Conservation (phyloP, 2,797 vertebrate genomes). For the Poeciliopsis presidionis region DNA sequence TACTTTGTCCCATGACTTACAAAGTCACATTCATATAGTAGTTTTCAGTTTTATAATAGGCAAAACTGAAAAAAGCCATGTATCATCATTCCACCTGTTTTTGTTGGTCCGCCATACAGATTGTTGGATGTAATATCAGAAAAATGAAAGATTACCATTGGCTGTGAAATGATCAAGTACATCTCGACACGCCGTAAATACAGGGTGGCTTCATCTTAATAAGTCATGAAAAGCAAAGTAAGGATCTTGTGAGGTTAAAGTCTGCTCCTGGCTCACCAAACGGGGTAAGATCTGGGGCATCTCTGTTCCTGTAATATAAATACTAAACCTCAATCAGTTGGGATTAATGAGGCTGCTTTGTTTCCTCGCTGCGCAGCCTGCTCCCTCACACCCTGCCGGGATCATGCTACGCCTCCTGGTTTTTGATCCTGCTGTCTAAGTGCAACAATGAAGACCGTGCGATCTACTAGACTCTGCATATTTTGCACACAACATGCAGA, state of each 20-base stretch:
- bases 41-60: background rate
- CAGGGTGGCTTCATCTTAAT: constrained; percentile 3
- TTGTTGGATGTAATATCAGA: too few species aligned
- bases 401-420: constrained; percentile 33
- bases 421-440: constrained; percentile 20
- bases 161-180: background rate
- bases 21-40: background rate
- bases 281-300: constrained; percentile 21
- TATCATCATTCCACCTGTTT: background rate
- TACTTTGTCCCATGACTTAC: background rate
- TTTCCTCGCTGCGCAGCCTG: constrained; percentile 33
- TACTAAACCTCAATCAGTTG: constrained; percentile 51
- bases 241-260: constrained; percentile 3
- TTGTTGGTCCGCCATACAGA: background rate
- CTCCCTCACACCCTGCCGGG: constrained; percentile 37
- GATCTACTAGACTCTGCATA: constrained; percentile 3
- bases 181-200: background rate
- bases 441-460: constrained; percentile 23
- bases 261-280: constrained; percentile 1
- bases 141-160: background rate
- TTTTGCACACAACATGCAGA: constrained; percentile 1
- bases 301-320: constrained; percentile 15
- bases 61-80: background rate
- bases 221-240: constrained; percentile 7
- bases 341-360: constrained; percentile 60